Evolutionary conservation across 2,888 invertebrate genomes (phyloP).

Genomic region (Polydrusus tereticollis): DNA sequence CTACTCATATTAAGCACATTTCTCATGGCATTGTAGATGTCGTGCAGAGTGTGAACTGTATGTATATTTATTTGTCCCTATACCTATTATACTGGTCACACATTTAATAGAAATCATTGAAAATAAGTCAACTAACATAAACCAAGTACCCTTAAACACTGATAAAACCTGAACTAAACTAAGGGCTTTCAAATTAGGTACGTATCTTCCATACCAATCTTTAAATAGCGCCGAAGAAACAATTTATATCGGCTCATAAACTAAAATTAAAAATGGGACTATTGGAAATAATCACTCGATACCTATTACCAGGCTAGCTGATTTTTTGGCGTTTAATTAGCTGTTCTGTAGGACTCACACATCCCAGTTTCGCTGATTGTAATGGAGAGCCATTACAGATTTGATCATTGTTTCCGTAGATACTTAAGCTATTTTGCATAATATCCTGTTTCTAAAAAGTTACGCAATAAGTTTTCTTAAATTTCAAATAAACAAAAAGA

Average conservation of each 20-base stretch:
- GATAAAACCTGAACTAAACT: no score
- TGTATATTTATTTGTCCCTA: no score
- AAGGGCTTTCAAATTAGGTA: no score
- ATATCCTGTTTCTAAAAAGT: constrained; percentile 65
- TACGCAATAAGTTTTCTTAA: no score
- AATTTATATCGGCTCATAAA: constrained; percentile 38
- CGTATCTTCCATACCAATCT: background rate
- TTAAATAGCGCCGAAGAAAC: background rate
- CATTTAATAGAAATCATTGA: no score
- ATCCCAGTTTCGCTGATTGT: constrained; percentile 59
- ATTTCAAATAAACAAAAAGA: no score
- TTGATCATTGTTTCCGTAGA: constrained; percentile 60
- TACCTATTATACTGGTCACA: no score
- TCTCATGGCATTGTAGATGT: no score
- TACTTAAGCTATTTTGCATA: constrained; percentile 62
- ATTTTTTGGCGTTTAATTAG: constrained; percentile 66
- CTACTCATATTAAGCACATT: no score
- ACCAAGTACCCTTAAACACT: no score
- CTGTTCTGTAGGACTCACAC: constrained; percentile 64
- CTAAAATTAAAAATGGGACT: constrained; percentile 36
- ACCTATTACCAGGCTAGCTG: constrained; percentile 63
- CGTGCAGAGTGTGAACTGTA: no score
- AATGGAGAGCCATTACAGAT: constrained; percentile 54
- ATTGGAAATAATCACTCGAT: constrained; percentile 28
- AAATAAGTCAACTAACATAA: no score